Percentiles rank a stretch among this genome's conserved stretches.
phyloP scores from a whole-genome alignment of 2,888 invertebrate genomes.

The Lepidocyrtinus sp. region DNA sequence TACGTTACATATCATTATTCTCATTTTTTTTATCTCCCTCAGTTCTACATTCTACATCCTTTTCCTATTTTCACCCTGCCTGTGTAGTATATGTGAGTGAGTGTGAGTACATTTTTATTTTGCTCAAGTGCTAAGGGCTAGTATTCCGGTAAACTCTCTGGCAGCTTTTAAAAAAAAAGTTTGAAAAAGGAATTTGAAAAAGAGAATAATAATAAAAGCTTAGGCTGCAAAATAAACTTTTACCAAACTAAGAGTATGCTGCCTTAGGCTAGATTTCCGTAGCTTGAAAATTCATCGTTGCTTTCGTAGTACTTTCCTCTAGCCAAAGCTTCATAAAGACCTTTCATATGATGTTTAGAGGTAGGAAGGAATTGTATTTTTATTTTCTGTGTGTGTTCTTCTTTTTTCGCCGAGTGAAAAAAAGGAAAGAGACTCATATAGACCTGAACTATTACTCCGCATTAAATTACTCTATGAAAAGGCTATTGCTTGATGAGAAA shows the following conservation, averaged over 20 bases:
- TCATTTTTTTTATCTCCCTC: constrained; percentile 18
- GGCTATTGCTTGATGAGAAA: constrained; percentile 15
- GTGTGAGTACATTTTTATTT: constrained; percentile 23
- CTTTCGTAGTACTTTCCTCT: no score
- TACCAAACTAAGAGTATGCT: constrained; percentile 54
- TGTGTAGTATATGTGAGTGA: no score
- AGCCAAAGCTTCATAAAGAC: no score
- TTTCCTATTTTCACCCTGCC: constrained; percentile 6
- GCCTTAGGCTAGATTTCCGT: constrained; percentile 50
- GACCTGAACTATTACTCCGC: neutral
- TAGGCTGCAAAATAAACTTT: constrained; percentile 61
- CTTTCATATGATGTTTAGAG: no score
- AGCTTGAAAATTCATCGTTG: constrained; percentile 53
- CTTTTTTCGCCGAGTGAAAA: neutral
- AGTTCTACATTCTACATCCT: constrained; percentile 17
- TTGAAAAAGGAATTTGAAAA: constrained; percentile 52
- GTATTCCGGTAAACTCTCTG: constrained; percentile 20
- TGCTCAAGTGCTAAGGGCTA: constrained; percentile 32
- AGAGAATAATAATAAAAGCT: constrained; percentile 60
- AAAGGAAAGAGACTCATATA: neutral
- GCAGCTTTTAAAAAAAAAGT: constrained; percentile 52
- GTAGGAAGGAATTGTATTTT: no score
- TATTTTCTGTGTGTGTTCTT: neutral
- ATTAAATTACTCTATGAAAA: neutral
- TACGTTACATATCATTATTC: constrained; percentile 4